Evolutionary conservation across 2,888 invertebrate species (phyloP).

Genomic region (Steinernema carpocapsae): DNA sequence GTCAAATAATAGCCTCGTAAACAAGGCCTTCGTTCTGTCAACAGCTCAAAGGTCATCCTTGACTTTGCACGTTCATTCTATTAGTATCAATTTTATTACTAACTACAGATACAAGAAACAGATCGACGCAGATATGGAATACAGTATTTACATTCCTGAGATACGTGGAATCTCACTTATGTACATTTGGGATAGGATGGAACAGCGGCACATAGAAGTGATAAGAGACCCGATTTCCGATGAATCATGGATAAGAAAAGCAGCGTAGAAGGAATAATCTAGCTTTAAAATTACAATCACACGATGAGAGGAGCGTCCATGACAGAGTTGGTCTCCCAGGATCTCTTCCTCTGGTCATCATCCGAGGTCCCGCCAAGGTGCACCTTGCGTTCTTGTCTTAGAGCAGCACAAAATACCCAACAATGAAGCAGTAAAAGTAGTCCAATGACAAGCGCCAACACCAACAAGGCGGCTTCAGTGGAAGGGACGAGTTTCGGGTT

Average conservation of each 20-base stretch:
- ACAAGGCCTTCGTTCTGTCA: too few relatives aligned
- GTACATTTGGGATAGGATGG: neutral
- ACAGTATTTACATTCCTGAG: slow-evolving; percentile 20
- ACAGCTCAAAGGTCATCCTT: too few relatives aligned
- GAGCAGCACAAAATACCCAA: slow-evolving; percentile 14
- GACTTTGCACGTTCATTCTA: too few relatives aligned
- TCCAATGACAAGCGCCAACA: slow-evolving; percentile 11
- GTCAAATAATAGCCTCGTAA: too few relatives aligned
- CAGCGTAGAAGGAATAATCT: too few relatives aligned
- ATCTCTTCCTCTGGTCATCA: neutral
- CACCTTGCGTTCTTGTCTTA: neutral
- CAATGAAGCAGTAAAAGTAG: slow-evolving; percentile 9
- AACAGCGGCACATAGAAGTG: neutral
- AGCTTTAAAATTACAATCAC: neutral
- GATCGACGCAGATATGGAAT: too few relatives aligned
- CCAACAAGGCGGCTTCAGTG: slow-evolving; percentile 13
- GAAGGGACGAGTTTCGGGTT: slow-evolving; percentile 30
- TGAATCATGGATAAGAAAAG: neutral
- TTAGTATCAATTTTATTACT: too few relatives aligned
- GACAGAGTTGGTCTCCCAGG: slow-evolving; percentile 7
- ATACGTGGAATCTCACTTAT: neutral
- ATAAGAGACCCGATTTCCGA: slow-evolving; percentile 12
- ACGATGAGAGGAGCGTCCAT: slow-evolving; percentile 16
- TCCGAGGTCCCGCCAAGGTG: neutral
- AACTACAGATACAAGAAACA: too few relatives aligned